Percentiles rank a stretch among this genome's conserved stretches.
phyloP scores from a whole-genome alignment of 2,888 invertebrate species.

The Cremastinae sp. region DNA sequence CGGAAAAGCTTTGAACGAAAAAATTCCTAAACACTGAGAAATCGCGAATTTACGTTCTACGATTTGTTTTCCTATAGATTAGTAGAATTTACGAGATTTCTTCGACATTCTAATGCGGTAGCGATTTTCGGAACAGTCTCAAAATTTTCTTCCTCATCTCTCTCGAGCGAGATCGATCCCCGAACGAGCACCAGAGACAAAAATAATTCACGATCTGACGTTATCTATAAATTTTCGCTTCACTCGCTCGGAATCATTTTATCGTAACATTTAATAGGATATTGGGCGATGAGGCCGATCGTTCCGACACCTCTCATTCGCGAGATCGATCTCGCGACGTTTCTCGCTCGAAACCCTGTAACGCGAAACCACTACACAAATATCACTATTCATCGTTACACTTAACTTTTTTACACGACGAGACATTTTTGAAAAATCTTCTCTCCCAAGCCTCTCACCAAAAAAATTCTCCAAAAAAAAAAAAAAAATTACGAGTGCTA shows the following conservation, averaged over 20 bases:
- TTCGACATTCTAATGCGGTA: constrained; percentile 5
- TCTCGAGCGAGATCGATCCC: constrained; percentile 47
- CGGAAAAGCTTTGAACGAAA: constrained; percentile 4
- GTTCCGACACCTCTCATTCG: constrained; percentile 10
- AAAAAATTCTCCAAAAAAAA: constrained; percentile 22
- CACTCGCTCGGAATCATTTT: constrained; percentile 13
- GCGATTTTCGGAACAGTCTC: constrained; percentile 18
- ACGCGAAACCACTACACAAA: constrained; percentile 45
- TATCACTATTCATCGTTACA: constrained; percentile 23
- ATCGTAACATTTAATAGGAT: constrained; percentile 20
- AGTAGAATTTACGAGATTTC: constrained; percentile 38
- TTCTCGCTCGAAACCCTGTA: constrained; percentile 57
- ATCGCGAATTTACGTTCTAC: constrained; percentile 43
- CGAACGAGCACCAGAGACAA: constrained; percentile 41
- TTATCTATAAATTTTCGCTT: constrained; percentile 3
- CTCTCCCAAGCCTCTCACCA: constrained; percentile 21
- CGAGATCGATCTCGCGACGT: constrained; percentile 47
- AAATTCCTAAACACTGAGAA: constrained; percentile 38
- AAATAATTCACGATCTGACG: constrained; percentile 50
- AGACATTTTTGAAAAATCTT: constrained; percentile 3
- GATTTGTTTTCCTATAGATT: constrained; percentile 15
- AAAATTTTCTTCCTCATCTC: constrained; percentile 33
- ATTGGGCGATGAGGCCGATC: constrained; percentile 50
- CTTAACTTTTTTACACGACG: constrained; percentile 8
- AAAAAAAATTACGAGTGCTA: neutral